Base-by-base conservation (phyloP, 1,140 invertebrate species). In the Drosophila willistoni region DNA sequence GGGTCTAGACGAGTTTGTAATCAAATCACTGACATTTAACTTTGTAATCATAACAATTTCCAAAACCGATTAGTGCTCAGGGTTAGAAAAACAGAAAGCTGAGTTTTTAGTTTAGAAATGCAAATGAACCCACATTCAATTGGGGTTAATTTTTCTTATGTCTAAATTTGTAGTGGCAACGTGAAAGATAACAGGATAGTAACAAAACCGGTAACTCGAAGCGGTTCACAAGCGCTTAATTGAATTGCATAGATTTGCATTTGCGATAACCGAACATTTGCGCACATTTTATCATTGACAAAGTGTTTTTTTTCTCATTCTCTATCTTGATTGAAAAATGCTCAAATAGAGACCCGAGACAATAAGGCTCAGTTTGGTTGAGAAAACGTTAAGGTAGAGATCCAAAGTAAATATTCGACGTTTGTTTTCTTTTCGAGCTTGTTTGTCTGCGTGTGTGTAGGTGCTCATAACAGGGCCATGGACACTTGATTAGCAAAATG, bases 21-120 rank as follows among this genome's bases (percentile, higher is more conserved):
- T 85, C 73, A 85, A 85, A 85, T 81, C 81, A 85, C 77, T 74
- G 84, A 83, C 83, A 86, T 83, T 89, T 83, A 87, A 83, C 76
- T 80, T 80, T 80, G 84, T 89, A 87, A 89, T 89, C 84, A 89
- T 85, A 89, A 89, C 84, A 89, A 89, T 89, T 89, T 89, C 77
- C 75, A 75, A 84, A 89, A 81, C 77, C 84, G 89, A 89, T 89
- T 89, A 84, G 84, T 74, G 79, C 69, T 59, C 39, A 19, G 39
- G 55, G 22, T 66, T 59, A 36, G 33, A 19, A 59, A 59, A 59
- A 36, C 33, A 55, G 14, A 86, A 71, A 81, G 73, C 56, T 76
- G 84, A 25, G 77, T 70, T 76, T 80, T 82, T 89, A 77, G 89
- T 89, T 89, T 89, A 78, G 68, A 73, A 89, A 89, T 89, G 84